Conservation (phyloP, 1,140 invertebrate genomes). For the Ephestia elutella region DNA sequence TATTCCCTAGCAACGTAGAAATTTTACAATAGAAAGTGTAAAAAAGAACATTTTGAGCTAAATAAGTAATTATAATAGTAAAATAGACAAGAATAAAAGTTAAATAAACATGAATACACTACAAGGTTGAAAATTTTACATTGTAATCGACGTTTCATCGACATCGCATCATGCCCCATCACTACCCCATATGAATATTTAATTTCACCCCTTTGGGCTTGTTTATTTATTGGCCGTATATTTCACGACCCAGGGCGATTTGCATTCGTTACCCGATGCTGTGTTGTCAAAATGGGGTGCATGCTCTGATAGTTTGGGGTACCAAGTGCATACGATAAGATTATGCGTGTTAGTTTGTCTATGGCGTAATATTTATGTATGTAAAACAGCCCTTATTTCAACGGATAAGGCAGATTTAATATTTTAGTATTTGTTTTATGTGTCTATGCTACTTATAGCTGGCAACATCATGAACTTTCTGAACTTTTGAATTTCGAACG, state of each 20-base stretch:
- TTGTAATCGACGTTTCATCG: neutral
- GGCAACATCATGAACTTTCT: no score
- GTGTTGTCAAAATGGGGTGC: constrained; percentile 26
- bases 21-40: no score
- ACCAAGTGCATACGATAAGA: constrained; percentile 1
- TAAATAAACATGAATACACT: no score
- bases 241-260: constrained; percentile 56
- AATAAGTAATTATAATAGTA: no score
- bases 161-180: constrained; percentile 8
- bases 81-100: no score
- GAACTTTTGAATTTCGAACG: no score
- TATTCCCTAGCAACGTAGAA: no score
- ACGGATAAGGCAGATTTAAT: constrained; percentile 1
- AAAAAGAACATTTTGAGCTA: no score
- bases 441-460: constrained; percentile 13
- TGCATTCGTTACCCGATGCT: constrained; percentile 46
- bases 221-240: constrained; percentile 72
- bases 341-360: neutral
- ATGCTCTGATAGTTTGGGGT: neutral
- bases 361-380: neutral
- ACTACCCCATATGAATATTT: constrained; percentile 61
- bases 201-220: constrained; percentile 63
- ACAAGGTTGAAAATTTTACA: no score
- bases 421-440: constrained; percentile 8
- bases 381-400: neutral